phyloP scores from a whole-genome alignment of 2,888 invertebrate genomes.

The Metallyticus violacea region DNA sequence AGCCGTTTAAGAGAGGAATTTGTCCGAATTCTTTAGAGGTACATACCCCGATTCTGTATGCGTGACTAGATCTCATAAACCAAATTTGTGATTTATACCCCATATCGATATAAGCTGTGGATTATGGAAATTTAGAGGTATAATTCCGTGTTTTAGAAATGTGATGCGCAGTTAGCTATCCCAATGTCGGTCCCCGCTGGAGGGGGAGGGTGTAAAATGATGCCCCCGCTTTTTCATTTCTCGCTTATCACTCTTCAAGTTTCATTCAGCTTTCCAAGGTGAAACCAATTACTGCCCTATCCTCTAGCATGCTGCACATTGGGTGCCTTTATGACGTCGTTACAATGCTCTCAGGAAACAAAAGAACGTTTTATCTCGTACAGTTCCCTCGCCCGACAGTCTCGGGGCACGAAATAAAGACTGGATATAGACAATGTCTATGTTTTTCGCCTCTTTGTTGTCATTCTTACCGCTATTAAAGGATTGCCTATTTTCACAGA shows the following conservation, averaged over 20 bases:
- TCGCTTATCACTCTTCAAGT: background rate
- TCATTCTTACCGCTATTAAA: too few relatives aligned
- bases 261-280: background rate
- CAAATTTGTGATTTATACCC: background rate
- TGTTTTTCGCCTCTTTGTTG: too few relatives aligned
- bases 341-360: background rate
- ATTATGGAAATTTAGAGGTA: background rate
- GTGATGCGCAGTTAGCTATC: background rate
- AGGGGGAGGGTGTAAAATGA: background rate
- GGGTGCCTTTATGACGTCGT: background rate
- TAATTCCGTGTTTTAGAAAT: background rate
- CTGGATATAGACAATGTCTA: too few relatives aligned
- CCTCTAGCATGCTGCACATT: background rate
- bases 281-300: background rate
- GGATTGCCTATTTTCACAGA: too few relatives aligned
- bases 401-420: too few relatives aligned
- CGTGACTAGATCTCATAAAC: background rate
- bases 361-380: background rate
- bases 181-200: too few relatives aligned
- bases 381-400: too few relatives aligned
- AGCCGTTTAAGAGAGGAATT: background rate
- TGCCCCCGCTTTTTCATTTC: background rate
- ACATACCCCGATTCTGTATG: background rate
- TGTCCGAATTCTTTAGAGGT: background rate
- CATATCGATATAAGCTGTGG: background rate